These are phyloP conservation scores for Blastobasis adustella DNA, from an alignment of 2,888 invertebrate genomes.

Conservation along the genomic window DNA sequence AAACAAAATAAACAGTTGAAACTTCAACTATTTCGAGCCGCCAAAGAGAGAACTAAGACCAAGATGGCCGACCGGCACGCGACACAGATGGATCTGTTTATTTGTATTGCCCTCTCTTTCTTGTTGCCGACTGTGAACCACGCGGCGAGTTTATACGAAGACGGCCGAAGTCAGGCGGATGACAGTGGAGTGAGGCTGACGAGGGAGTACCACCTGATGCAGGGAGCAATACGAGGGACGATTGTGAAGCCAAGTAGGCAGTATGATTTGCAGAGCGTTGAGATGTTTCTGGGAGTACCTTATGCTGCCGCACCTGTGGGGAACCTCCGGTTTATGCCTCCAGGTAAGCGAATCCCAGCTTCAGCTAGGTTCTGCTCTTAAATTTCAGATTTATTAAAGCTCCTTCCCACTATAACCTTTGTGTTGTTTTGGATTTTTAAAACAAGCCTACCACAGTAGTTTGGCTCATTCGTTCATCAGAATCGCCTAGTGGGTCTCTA, in stretches of 20 bases:
- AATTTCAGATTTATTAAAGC: too few species aligned
- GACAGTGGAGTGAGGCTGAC: conserved; percentile 63
- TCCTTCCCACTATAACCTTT: too few species aligned
- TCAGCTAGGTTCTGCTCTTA: too few species aligned
- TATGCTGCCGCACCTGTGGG: conserved; percentile 88
- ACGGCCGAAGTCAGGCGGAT: conserved; percentile 44
- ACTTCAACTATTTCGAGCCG: conserved; percentile 51
- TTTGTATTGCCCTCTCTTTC: conserved; percentile 65
- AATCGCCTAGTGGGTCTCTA: too few species aligned
- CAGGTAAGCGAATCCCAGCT: conserved; percentile 75
- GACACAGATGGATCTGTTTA: conserved; percentile 66
- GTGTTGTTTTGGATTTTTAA: too few species aligned
- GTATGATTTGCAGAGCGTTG: conserved; percentile 78
- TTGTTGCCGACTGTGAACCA: conserved; percentile 58
- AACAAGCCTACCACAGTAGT: too few species aligned
- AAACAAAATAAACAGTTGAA: conserved; percentile 55
- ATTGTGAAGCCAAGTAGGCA: conserved; percentile 78
- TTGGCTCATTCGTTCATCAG: too few species aligned
- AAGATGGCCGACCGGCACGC: conserved; percentile 64
- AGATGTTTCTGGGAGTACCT: conserved; percentile 86
- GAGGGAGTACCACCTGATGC: conserved; percentile 77
- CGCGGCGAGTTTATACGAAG: conserved; percentile 39
- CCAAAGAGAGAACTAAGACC: conserved; percentile 58
- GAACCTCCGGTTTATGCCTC: conserved; percentile 87
- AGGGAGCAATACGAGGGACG: conserved; percentile 80